Evolutionary conservation across 2,113 vertebrate genomes (phyloP), one percentile per base, ranked within the genome.

Genomic region (Toxostoma redivivum): DNA sequence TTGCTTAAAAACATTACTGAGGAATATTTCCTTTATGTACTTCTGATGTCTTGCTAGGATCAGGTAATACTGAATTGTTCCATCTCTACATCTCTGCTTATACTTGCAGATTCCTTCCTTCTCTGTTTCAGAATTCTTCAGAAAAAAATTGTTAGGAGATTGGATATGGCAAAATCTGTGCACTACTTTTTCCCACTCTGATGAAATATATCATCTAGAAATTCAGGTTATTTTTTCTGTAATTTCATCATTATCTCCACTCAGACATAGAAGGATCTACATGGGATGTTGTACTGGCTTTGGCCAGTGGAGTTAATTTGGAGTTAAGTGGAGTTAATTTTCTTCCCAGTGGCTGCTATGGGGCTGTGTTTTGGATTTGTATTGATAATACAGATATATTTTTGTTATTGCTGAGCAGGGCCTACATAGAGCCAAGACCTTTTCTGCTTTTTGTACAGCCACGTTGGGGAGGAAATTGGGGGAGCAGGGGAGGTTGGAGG

Each of bases 381-480:
- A 37, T 4, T 73, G 37, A 28, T 33, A 37, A 23, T 4, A 28
- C 19, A 65, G 67, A 66, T 27, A 23, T 73, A 23, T 44, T 88
- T 81, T 20, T 58, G 51, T 58, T 65, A 14, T 58, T 81, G 44
- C 18, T 81, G 33, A 65, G 21, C 30, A 48, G 21, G 30, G 17
- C 20, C 12, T 13, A 10, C 17, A 42, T 42, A 64, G 31, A 80
- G 12, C 18, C 57, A 57, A 65, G 31, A 50, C 44, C 22, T 81
- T 33, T 65, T 33, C 67, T 73, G 15, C 24, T 65, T 65, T 42
- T 20, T 0, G 0, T 50, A 31, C 0, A 0, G 42, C 27, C 37
- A 44, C 0, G 0, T 0, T 20, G 51, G 22, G 2, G 4, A 57
- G 22, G 12, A 28, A 37, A 6, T 1, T 51, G 15, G 18, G 66